Conservation (phyloP, 2,888 invertebrate genomes). For the Phoenoteleia sp. region DNA sequence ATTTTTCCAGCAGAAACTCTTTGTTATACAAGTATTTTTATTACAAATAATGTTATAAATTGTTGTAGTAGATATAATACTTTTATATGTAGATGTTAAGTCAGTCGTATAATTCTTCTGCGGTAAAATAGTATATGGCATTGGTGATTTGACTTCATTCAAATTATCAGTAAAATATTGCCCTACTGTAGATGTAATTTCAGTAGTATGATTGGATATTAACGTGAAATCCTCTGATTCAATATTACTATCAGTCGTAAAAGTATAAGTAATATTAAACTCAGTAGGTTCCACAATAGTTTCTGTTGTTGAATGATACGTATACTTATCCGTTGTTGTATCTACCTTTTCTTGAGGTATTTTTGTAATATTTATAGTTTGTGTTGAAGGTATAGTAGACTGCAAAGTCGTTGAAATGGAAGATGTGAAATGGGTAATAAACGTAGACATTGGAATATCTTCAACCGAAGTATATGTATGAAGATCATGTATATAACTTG, state of each 20-base stretch:
- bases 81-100: background rate
- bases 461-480: background rate
- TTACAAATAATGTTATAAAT: background rate
- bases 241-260: background rate
- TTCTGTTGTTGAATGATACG: background rate
- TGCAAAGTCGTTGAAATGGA: background rate
- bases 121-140: background rate
- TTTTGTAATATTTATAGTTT: background rate
- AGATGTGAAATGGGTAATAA: background rate
- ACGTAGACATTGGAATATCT: background rate
- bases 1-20: constrained; percentile 63
- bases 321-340: background rate
- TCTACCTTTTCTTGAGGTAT: background rate
- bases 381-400: background rate
- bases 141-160: background rate
- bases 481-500: background rate
- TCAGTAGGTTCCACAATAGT: background rate
- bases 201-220: background rate
- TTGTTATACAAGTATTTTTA: constrained; percentile 8
- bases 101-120: background rate
- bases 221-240: background rate
- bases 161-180: background rate
- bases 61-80: background rate
- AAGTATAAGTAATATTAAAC: background rate
- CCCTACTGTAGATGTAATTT: too few species aligned